phyloP scores from a whole-genome alignment of 2,888 invertebrate genomes.

The Trichopria drosophilae region DNA sequence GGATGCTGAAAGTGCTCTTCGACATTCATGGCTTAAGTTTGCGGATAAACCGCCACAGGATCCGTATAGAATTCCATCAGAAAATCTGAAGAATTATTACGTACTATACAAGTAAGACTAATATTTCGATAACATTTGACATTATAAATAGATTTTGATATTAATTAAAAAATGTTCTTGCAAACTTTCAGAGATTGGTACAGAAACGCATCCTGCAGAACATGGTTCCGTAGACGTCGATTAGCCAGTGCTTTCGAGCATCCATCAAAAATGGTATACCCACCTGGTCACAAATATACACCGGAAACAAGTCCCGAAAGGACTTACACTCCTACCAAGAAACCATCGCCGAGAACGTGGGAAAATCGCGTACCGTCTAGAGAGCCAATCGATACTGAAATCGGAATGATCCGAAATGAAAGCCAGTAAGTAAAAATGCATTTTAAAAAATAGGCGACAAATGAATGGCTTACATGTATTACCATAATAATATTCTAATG shows the following conservation, averaged over 20 bases:
- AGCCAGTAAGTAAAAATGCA: slow-evolving; percentile 72
- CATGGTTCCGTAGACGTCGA: slow-evolving; percentile 82
- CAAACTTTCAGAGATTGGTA: slow-evolving; percentile 80
- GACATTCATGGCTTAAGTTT: slow-evolving; percentile 84
- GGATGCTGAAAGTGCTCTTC: slow-evolving; percentile 78
- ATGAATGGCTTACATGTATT: not conserved
- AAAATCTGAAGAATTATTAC: slow-evolving; percentile 76
- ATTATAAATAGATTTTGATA: not conserved
- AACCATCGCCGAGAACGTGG: slow-evolving; percentile 62
- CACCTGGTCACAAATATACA: slow-evolving; percentile 80
- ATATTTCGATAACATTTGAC: not conserved
- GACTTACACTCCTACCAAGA: slow-evolving; percentile 44
- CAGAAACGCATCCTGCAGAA: slow-evolving; percentile 83
- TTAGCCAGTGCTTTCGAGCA: slow-evolving; percentile 84
- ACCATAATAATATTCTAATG: slow-evolving; percentile 1
- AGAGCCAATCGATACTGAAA: slow-evolving; percentile 82
- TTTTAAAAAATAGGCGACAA: not conserved
- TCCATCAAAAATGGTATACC: slow-evolving; percentile 93
- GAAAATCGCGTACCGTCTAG: slow-evolving; percentile 75
- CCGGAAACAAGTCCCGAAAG: slow-evolving; percentile 77
- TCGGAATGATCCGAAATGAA: slow-evolving; percentile 78
- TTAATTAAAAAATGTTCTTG: not conserved
- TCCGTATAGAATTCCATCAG: slow-evolving; percentile 74
- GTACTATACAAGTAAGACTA: slow-evolving; percentile 64
- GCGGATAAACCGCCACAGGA: slow-evolving; percentile 70